These are phyloP conservation scores for Pherbina coryleti DNA, from an alignment of 2,888 invertebrate genomes.

Conservation along the genomic window DNA sequence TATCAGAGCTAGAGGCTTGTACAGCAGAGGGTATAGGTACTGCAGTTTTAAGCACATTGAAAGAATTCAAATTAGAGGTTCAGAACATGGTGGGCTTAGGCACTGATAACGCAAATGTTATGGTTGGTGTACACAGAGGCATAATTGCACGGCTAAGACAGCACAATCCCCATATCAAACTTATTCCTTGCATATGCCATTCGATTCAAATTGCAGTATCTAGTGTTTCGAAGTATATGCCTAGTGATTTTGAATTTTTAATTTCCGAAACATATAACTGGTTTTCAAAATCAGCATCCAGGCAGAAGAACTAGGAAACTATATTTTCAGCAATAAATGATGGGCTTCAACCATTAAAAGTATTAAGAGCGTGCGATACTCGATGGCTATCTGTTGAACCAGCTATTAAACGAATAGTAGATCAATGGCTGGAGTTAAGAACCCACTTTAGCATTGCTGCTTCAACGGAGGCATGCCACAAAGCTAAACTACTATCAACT, in stretches of 20 bases:
- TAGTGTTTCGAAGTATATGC: no score
- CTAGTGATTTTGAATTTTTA: slow-evolving; percentile 33
- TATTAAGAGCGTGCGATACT: slow-evolving; percentile 29
- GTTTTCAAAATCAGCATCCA: slow-evolving; percentile 22
- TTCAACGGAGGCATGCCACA: slow-evolving; percentile 17
- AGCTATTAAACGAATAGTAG: slow-evolving; percentile 35
- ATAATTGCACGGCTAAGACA: slow-evolving; percentile 28
- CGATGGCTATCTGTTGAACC: slow-evolving; percentile 35
- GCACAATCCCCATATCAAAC: slow-evolving; percentile 21
- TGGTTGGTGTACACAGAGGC: no score
- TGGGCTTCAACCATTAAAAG: no score
- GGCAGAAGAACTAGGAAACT: no score
- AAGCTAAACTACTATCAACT: slow-evolving; percentile 30
- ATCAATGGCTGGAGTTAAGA: no score
- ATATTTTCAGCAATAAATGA: no score
- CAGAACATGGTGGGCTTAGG: slow-evolving; percentile 37
- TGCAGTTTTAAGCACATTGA: slow-evolving; percentile 27
- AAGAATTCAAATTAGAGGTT: slow-evolving; percentile 32
- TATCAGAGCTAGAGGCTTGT: slow-evolving; percentile 27
- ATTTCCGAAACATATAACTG: slow-evolving; percentile 32
- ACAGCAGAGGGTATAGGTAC: slow-evolving; percentile 27
- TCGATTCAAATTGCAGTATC: no score
- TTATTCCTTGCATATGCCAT: slow-evolving; percentile 39
- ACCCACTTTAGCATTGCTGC: no score
- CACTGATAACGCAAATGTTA: slow-evolving; percentile 37